A percentile compares a stretch with the other conserved stretches of the same genome.
phyloP scores from a whole-genome alignment of 2,113 vertebrate species.

The Myotis lucifugus region DNA sequence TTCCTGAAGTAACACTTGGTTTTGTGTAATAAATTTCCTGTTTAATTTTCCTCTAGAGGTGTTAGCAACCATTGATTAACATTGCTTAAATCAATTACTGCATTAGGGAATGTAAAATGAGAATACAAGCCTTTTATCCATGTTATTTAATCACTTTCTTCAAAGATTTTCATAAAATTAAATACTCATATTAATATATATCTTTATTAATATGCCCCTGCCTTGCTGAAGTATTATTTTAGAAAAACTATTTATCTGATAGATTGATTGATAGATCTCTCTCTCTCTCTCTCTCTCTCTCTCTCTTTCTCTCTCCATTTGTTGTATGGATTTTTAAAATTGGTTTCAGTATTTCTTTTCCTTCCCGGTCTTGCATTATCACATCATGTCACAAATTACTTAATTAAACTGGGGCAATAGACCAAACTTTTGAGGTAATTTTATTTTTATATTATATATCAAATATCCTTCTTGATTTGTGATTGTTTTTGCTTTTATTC shows the following conservation, averaged over 20 bases:
- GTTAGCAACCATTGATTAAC: background rate
- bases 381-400: background rate
- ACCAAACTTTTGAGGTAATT: background rate
- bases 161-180: slow-evolving; percentile 35
- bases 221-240: background rate
- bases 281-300: too few species aligned
- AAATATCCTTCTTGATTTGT: background rate
- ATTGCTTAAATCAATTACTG: background rate
- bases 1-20: background rate
- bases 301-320: too few species aligned
- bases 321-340: background rate
- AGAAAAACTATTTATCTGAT: background rate
- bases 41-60: background rate
- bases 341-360: background rate
- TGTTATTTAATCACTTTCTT: slow-evolving; percentile 14
- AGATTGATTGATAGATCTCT: too few species aligned
- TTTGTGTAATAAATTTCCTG: background rate
- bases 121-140: background rate
- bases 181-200: background rate
- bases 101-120: background rate
- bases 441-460: background rate
- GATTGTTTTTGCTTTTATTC: background rate
- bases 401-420: background rate
- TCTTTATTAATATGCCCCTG: background rate
- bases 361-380: background rate